Conservation (phyloP, 2,113 vertebrate species). For the Callionymus lyra region DNA sequence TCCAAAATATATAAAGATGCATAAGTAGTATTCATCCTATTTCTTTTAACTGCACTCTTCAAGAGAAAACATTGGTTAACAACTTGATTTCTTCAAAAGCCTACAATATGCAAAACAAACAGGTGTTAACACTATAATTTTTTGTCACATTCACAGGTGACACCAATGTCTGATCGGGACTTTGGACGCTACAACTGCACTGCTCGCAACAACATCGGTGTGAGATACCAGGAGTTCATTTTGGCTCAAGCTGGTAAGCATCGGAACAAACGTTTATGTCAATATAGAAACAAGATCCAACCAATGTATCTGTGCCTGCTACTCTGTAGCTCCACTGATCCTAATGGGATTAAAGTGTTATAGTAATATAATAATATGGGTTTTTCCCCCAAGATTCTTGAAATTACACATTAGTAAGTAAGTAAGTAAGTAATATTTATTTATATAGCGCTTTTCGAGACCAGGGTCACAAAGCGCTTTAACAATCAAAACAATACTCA, state of each 20-base stretch:
- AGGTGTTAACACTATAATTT: background rate
- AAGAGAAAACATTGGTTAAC: too few relatives aligned
- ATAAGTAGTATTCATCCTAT: too few relatives aligned
- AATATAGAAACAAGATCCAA: background rate
- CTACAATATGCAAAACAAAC: too few relatives aligned
- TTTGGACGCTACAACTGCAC: conserved; percentile 96
- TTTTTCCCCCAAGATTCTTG: too few relatives aligned
- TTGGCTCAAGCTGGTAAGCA: conserved; percentile 88
- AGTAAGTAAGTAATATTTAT: too few relatives aligned
- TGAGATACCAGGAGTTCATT: conserved; percentile 87
- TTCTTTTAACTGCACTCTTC: too few relatives aligned
- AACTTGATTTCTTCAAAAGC: background rate
- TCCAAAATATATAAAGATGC: too few relatives aligned
- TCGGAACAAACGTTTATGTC: background rate
- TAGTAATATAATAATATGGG: too few relatives aligned
- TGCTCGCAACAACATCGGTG: conserved; percentile 89
- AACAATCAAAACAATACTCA: too few relatives aligned
- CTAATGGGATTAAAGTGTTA: conserved; percentile 36
- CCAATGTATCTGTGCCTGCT: conserved; percentile 8
- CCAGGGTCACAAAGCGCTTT: too few relatives aligned
- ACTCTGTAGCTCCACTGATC: conserved; percentile 24
- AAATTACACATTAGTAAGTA: too few relatives aligned
- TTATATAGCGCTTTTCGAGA: too few relatives aligned
- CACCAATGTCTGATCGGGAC: conserved; percentile 88
- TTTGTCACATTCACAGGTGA: conserved; percentile 69